Base-by-base conservation (phyloP, 2,797 vertebrate genomes). In the Silurus lanzhouensis region DNA sequence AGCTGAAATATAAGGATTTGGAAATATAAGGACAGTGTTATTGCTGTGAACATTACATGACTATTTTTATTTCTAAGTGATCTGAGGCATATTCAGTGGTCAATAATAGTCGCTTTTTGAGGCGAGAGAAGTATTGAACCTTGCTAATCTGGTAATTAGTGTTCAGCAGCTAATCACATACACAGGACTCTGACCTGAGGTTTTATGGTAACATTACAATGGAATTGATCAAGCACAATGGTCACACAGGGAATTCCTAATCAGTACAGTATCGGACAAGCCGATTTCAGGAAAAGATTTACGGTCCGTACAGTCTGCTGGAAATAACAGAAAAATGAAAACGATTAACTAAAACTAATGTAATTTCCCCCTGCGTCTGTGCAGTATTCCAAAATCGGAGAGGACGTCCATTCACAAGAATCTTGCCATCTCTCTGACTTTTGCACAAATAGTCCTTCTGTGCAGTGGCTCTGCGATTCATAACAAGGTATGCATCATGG, bases 381-480 rank as follows among this genome's bases (percentile, higher is more conserved):
- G 52, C 52, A 96, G 96, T 83, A 96, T 96, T 83, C 95, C 96
- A 58, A 95, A 94, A 91, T 96, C 96, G 1, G 95, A 96, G 75
- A 91, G 96, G 83, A 96, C 93, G 5, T 95, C 95, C 61, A 94
- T 96, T 88, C 95, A 96, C 87, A 96, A 94, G 91, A 96, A 96
- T 91, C 93, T 96, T 63, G 96, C 95, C 82, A 84, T 95, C 3
- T 93, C 95, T 83, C 91, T 96, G 78, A 95, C 93, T 83, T 95
- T 94, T 14, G 95, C 95, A 61, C 96, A 96, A 90, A 93, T 96
- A 68, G 93, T 96, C 75, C 92, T 96, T 55, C 95, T 96, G 55
- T 95, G 95, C 92, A 95, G 95, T 55, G 94, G 94, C 80, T 95
- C 95, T 17, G 95, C 95, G 20, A 92, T 95, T 88, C 92, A 94